phyloP scores from a whole-genome alignment of 2,888 invertebrate species.

The Deladenus siricidicola region DNA sequence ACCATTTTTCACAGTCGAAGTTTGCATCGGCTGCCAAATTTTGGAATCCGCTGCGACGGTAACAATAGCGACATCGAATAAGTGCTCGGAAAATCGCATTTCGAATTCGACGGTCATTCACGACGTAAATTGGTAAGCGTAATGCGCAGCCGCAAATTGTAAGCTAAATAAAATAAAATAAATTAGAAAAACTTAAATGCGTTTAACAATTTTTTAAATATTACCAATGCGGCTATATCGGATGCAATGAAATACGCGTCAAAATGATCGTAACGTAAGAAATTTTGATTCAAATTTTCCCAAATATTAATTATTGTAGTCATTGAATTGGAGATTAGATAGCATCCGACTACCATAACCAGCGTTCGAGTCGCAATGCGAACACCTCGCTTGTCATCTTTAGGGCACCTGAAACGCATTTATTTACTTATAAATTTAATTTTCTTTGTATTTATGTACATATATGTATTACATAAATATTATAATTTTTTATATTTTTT shows the following conservation, averaged over 20 bases:
- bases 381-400: constrained; percentile 39
- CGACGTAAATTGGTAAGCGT: constrained; percentile 39
- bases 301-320: constrained; percentile 36
- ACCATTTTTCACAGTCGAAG: constrained; percentile 39
- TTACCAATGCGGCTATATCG: constrained; percentile 37
- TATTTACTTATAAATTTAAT: too few relatives aligned
- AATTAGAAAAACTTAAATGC: not conserved
- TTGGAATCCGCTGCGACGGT: constrained; percentile 12
- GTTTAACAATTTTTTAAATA: constrained; percentile 6
- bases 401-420: constrained; percentile 16
- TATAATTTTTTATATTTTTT: too few relatives aligned
- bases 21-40: constrained; percentile 16
- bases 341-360: constrained; percentile 36
- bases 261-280: constrained; percentile 34
- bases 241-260: constrained; percentile 34
- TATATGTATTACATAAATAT: not conserved
- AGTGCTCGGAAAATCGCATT: constrained; percentile 39
- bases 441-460: not conserved
- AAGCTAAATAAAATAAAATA: constrained; percentile 25
- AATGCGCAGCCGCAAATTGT: constrained; percentile 41
- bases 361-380: constrained; percentile 41
- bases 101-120: constrained; percentile 38
- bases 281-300: constrained; percentile 34
- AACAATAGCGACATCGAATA: constrained; percentile 31
- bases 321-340: constrained; percentile 32